Conservation (phyloP, 2,113 vertebrate species). For the Platycercus adscitus region DNA sequence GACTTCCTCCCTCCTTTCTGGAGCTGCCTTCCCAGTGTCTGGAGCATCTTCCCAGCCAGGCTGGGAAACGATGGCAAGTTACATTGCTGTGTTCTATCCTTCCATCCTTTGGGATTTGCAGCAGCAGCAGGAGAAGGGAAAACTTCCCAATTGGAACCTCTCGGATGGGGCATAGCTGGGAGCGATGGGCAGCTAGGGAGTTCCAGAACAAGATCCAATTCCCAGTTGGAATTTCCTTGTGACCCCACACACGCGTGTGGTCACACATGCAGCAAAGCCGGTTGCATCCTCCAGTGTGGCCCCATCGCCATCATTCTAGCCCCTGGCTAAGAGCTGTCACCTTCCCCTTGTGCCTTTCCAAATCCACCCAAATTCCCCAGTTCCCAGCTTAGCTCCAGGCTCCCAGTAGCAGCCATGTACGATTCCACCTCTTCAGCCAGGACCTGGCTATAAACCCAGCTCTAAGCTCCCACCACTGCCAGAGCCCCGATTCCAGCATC, state of each 20-base stretch:
- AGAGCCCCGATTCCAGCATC: not conserved
- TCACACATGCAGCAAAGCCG: accelerated
- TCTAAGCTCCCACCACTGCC: accelerated
- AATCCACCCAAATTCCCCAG: not conserved
- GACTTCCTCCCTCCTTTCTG: not conserved
- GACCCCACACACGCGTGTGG: accelerated
- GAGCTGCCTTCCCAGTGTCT: not conserved
- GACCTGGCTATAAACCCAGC: not conserved
- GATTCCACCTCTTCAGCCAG: not conserved
- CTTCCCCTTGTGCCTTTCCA: accelerated
- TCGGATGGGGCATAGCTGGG: accelerated
- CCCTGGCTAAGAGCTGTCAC: accelerated
- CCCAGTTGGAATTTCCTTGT: not conserved
- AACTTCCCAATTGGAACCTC: accelerated
- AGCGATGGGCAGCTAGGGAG: not conserved
- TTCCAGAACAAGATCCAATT: not conserved
- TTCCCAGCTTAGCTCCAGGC: not conserved
- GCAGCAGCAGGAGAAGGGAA: not conserved
- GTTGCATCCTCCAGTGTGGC: not conserved
- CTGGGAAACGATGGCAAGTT: not conserved
- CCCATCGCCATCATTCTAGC: accelerated
- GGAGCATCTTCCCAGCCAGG: not conserved
- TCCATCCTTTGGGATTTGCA: not conserved
- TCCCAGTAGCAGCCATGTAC: accelerated
- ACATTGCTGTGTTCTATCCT: accelerated